Percentiles rank a stretch among this genome's conserved stretches.
Evolutionary conservation across 1,140 invertebrate species (phyloP).

Genomic region (Daktulosphaira vitifoliae): DNA sequence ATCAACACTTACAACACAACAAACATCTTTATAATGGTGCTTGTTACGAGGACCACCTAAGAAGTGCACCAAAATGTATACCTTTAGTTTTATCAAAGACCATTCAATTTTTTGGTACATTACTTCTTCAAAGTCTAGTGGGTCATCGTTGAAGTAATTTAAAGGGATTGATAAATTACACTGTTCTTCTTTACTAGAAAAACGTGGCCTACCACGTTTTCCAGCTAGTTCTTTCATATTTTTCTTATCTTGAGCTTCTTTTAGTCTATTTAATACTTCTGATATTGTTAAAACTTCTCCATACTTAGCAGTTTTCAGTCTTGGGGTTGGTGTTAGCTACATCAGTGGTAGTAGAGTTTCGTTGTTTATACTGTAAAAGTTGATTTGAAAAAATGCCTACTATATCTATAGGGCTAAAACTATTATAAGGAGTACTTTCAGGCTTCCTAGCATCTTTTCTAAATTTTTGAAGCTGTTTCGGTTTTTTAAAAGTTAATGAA

Average conservation of each 20-base stretch:
- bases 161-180: neutral
- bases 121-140: slow-evolving; percentile 11
- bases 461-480: slow-evolving; percentile 36
- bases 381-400: too few species aligned
- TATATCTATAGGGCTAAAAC: too few species aligned
- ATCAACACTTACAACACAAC: too few species aligned
- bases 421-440: too few species aligned
- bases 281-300: neutral
- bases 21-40: too few species aligned
- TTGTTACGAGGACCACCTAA: slow-evolving; percentile 15
- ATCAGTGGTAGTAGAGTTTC: too few species aligned
- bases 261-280: neutral
- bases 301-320: neutral
- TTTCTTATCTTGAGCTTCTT: neutral
- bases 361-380: too few species aligned
- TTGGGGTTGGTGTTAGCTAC: neutral
- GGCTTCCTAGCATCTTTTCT: slow-evolving; percentile 18
- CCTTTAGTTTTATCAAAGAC: neutral
- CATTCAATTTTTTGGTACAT: slow-evolving; percentile 7
- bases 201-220: neutral
- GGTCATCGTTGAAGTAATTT: neutral
- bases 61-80: slow-evolving; percentile 12
- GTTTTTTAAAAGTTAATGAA: slow-evolving; percentile 42
- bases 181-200: neutral
- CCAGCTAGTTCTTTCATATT: neutral